phyloP scores from a whole-genome alignment of 1,140 invertebrate genomes.

The Megalopta genalis region DNA sequence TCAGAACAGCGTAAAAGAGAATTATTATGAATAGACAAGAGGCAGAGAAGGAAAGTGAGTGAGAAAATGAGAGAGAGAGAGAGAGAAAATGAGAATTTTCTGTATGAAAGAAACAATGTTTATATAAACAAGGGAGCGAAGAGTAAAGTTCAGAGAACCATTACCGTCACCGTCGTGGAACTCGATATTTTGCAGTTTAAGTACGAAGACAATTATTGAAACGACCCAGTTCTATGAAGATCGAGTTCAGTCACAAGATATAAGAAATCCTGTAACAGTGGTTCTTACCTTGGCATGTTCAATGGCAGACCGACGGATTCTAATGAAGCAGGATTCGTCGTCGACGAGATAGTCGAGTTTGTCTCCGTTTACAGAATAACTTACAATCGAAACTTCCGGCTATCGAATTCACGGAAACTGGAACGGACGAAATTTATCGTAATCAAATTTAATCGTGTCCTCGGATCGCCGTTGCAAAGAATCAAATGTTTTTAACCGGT shows the following conservation, averaged over 20 bases:
- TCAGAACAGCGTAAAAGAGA: background rate
- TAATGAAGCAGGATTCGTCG: background rate
- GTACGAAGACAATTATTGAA: conserved; percentile 1
- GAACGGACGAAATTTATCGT: background rate
- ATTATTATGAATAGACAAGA: too few relatives aligned
- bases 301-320: background rate
- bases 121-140: background rate
- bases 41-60: too few relatives aligned
- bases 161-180: background rate
- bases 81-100: background rate
- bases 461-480: too few relatives aligned
- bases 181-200: background rate
- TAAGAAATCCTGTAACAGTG: background rate
- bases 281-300: background rate
- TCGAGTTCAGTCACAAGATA: background rate
- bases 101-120: background rate
- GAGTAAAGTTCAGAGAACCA: conserved; percentile 4
- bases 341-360: background rate
- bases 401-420: background rate
- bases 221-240: background rate
- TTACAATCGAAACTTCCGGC: background rate
- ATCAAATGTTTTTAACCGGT: too few relatives aligned
- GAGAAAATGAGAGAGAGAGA: too few relatives aligned
- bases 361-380: background rate
- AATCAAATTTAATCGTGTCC: too few relatives aligned